Evolutionary conservation across 1,140 invertebrate genomes (phyloP).

Genomic region (Lepidurus apus): DNA sequence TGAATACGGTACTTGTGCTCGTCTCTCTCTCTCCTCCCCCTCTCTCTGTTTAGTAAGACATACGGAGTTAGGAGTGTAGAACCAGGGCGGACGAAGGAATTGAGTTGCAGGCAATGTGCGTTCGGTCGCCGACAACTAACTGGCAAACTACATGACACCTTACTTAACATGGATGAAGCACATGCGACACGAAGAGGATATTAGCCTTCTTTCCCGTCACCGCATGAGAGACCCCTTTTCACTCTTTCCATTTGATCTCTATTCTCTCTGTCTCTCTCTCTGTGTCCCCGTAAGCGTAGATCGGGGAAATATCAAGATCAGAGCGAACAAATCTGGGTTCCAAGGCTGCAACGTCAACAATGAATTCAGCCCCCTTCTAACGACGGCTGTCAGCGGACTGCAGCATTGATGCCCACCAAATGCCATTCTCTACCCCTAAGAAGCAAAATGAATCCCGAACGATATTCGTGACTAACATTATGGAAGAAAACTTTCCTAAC

Average conservation of each 20-base stretch:
- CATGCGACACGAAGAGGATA: not conserved
- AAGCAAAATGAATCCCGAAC: not conserved
- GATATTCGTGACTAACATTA: conserved; percentile 2
- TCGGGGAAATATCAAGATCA: not conserved
- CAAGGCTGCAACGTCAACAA: not conserved
- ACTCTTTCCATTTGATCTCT: conserved; percentile 4
- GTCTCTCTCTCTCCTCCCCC: no score
- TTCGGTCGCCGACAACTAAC: not conserved
- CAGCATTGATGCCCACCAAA: not conserved
- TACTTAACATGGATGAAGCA: conserved; percentile 19
- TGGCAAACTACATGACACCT: conserved; percentile 14
- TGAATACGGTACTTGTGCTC: no score
- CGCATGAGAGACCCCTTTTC: not conserved
- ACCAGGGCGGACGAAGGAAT: not conserved
- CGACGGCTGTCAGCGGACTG: not conserved
- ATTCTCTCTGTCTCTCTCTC: not conserved
- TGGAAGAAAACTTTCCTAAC: conserved; percentile 3
- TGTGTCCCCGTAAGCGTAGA: not conserved
- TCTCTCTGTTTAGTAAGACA: no score
- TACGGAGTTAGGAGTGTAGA: no score
- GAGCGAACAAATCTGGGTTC: not conserved
- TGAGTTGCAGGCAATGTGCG: not conserved
- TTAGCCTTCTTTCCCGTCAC: not conserved
- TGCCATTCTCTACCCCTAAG: not conserved
- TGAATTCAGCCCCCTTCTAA: not conserved